Evolutionary conservation across 2,888 invertebrate genomes (phyloP), one percentile per base, ranked within the genome.

Genomic region (Parapristionchus giblindavisi): DNA sequence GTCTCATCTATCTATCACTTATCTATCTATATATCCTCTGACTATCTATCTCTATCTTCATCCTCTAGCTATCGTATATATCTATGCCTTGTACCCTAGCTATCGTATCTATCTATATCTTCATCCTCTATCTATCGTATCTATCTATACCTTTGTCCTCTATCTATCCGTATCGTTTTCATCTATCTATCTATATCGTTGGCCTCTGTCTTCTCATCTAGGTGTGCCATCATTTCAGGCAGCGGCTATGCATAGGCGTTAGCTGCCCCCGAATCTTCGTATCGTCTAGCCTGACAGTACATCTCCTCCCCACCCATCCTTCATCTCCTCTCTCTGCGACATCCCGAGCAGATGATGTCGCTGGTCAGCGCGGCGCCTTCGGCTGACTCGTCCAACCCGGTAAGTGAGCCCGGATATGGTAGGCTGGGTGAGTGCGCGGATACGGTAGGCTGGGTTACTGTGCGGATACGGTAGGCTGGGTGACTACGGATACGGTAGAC

Each of bases 281-380:
- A 29, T n/a, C 43, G 17, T 40, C 34, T 40, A n/a, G 3, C 8
- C 36, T n/a, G 58, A 60, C 27, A 43, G 43, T 17, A 17, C 17
- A 43, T 17, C 17, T 17, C 43, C 43, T 43, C 43, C 43, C 43
- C 73, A 73, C 77, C 75, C 71, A 51, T 68, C 66, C 56, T 29
- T 40, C 63, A 51, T 34, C 65, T 58, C 75, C 40, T 38, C 61
- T 24, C 38, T 75, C 66, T 48, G 68, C 66, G 75, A 54, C 74
- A 63, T 52, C 71, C 32, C 66, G 73, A 48, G 43, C 17, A 24
- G 48, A 71, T 71, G 71, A 58, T 58, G 56, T 71, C 71, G 40
- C 71, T 71, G 29, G 56, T 71, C 27, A 71, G 40, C 21, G 38
- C 70, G 29, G 38, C 14, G 29, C 56, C 29, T 32, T 34, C 27